Conservation (phyloP, 2,113 vertebrate species). For the Syngnathoides biaculeatus region DNA sequence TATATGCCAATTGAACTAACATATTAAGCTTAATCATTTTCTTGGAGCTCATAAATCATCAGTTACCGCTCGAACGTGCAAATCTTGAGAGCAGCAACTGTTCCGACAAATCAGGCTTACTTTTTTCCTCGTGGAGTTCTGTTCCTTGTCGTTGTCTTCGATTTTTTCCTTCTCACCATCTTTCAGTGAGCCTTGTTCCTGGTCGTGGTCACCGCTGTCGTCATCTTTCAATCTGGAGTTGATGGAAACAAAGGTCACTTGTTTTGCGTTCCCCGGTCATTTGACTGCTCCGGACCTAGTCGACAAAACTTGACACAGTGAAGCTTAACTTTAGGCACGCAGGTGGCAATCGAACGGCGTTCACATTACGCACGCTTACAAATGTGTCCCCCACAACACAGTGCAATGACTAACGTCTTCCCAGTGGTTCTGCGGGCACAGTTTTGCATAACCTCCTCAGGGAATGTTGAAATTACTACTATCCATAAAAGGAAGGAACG, state of each 20-base stretch:
- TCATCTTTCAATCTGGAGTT: conserved; percentile 76
- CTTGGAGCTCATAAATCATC: no score
- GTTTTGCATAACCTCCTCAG: no score
- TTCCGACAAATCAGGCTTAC: conserved; percentile 30
- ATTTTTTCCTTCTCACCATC: conserved; percentile 75
- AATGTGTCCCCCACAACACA: background rate
- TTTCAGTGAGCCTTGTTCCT: conserved; percentile 78
- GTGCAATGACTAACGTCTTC: background rate
- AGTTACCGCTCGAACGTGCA: no score
- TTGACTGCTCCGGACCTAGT: background rate
- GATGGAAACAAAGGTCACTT: background rate
- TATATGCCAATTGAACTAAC: no score
- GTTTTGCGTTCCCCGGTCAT: background rate
- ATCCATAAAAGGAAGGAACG: no score
- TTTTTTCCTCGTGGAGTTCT: conserved; percentile 66
- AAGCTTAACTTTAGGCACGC: background rate
- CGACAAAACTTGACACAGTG: background rate
- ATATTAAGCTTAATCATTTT: no score
- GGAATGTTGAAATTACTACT: no score
- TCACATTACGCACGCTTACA: background rate
- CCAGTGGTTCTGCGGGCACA: background rate
- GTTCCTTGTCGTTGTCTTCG: conserved; percentile 73
- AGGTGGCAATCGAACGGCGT: background rate
- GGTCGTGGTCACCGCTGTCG: conserved; percentile 79
- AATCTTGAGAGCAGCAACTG: background rate